These are phyloP conservation scores for Myrmecophaga tridactyla DNA, from an alignment of 2,113 vertebrate genomes.

Conservation along the genomic window DNA sequence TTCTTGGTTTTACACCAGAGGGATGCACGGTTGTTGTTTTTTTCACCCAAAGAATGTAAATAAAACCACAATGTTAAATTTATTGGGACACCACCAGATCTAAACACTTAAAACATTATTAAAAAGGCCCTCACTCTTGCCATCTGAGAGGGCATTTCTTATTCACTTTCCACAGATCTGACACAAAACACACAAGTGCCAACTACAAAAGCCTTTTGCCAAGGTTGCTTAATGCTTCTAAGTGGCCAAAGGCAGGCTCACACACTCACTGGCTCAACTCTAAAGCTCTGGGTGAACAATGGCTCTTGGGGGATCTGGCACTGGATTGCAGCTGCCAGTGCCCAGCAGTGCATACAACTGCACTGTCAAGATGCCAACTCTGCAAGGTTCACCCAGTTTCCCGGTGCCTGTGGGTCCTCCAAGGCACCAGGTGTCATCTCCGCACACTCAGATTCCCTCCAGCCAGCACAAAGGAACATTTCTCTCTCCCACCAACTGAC, in stretches of 20 bases:
- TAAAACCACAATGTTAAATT: conserved; percentile 18
- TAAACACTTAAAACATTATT: conserved; percentile 32
- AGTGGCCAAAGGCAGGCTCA: background rate
- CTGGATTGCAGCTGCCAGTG: background rate
- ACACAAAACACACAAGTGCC: background rate
- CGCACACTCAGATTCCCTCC: background rate
- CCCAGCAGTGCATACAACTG: too few relatives aligned
- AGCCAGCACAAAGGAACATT: background rate
- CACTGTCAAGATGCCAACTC: background rate
- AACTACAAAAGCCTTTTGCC: background rate
- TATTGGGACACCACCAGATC: background rate
- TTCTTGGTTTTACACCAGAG: background rate
- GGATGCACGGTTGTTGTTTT: background rate
- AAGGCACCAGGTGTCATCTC: too few relatives aligned
- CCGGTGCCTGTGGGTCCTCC: background rate
- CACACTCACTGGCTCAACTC: background rate
- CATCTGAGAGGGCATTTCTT: background rate
- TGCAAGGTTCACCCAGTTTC: background rate
- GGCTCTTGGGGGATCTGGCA: background rate
- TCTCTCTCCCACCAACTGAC: background rate
- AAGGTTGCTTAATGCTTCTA: background rate
- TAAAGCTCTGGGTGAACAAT: background rate
- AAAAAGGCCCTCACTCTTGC: background rate
- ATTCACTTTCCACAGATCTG: background rate
- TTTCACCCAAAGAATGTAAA: background rate